Evolutionary conservation across 2,113 vertebrate genomes (phyloP).

Genomic region (Erpornis zantholeuca): DNA sequence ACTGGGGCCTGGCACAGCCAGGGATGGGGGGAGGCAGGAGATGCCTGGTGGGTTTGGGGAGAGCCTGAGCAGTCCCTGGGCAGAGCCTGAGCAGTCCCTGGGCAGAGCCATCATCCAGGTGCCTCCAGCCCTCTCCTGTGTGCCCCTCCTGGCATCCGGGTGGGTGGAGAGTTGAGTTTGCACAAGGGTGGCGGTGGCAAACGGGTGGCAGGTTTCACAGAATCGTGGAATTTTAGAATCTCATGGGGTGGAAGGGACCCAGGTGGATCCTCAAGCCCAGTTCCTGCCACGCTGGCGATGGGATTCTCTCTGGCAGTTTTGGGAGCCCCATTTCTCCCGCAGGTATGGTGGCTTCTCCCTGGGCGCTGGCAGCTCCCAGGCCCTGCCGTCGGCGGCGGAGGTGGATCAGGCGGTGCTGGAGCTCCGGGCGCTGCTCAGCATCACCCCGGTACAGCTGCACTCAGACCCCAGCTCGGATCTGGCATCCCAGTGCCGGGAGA

Average conservation of each 20-base stretch:
- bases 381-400: conserved; percentile 16
- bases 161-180: rapidly evolving
- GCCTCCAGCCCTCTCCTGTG: rapidly evolving
- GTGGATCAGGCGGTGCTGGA: conserved; percentile 60
- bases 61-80: no score
- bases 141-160: background rate
- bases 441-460: conserved; percentile 59
- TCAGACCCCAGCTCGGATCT: conserved; percentile 48
- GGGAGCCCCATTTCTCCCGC: rapidly evolving
- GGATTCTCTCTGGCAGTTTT: background rate
- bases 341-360: conserved; percentile 92
- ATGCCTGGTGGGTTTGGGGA: background rate
- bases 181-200: no score
- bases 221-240: background rate
- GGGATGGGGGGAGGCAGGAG: background rate
- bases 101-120: background rate
- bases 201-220: background rate
- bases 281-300: background rate
- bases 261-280: background rate
- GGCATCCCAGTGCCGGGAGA: conserved; percentile 4
- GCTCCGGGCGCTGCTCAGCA: conserved; percentile 64
- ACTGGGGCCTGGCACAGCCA: rapidly evolving
- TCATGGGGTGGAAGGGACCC: background rate
- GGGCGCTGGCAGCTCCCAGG: conserved; percentile 65
- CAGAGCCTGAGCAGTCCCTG: background rate